Percentiles rank a stretch among this genome's conserved stretches.
These are phyloP conservation scores for Drosophila truncata DNA, from an alignment of 1,140 invertebrate genomes.

Conservation along the genomic window DNA sequence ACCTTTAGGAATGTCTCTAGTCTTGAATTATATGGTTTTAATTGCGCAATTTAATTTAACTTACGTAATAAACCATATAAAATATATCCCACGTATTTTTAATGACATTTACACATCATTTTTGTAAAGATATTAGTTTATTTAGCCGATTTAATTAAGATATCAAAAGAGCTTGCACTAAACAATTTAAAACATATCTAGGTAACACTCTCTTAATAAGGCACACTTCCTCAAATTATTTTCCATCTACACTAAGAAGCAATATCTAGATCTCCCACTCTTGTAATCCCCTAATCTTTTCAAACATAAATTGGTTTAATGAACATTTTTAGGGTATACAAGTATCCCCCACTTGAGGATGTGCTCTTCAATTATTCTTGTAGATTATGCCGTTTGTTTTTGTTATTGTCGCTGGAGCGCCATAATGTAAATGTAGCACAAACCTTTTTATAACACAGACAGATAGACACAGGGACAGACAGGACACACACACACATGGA, in stretches of 20 bases:
- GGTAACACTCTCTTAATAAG: neutral
- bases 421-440: constrained; percentile 84
- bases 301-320: neutral
- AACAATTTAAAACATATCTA: neutral
- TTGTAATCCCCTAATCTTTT: neutral
- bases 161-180: no score
- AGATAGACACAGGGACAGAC: constrained; percentile 37
- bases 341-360: constrained; percentile 3
- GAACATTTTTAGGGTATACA: constrained; percentile 31
- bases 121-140: neutral
- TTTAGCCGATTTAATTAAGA: no score
- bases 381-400: constrained; percentile 79
- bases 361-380: constrained; percentile 50
- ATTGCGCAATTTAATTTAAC: neutral
- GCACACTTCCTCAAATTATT: neutral
- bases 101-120: neutral
- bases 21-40: neutral
- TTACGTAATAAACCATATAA: neutral
- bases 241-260: no score
- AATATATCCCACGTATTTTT: neutral
- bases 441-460: constrained; percentile 79
- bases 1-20: neutral
- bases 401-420: constrained; percentile 72
- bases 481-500: constrained; percentile 28
- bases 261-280: neutral